These are phyloP conservation scores for Armadillidium nasatum DNA, from an alignment of 1,140 invertebrate species.

Conservation along the genomic window DNA sequence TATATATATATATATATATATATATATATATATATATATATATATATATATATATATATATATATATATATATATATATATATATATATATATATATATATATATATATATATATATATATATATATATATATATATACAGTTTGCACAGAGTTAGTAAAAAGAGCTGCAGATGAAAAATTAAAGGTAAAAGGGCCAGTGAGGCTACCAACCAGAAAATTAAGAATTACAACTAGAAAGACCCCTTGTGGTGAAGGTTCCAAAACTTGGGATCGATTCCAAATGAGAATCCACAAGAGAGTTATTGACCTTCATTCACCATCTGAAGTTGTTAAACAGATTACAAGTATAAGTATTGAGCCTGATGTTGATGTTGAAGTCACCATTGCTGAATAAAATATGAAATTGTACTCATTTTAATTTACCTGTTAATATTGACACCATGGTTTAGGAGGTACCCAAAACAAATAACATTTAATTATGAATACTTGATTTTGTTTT, in stretches of 20 bases:
- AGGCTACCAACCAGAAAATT: constrained; percentile 92
- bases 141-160: constrained; percentile 93
- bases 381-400: constrained; percentile 85
- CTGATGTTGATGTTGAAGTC: constrained; percentile 98
- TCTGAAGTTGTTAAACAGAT: constrained; percentile 99
- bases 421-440: no score
- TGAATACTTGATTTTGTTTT: no score
- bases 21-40: no score
- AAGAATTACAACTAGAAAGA: constrained; percentile 97
- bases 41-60: no score
- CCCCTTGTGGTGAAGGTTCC: constrained; percentile 99
- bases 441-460: no score
- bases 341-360: constrained; percentile 97
- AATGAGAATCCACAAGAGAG: constrained; percentile 98
- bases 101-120: no score
- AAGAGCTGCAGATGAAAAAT: constrained; percentile 92
- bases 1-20: background rate
- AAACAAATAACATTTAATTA: no score
- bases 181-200: constrained; percentile 93
- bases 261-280: constrained; percentile 94
- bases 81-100: no score
- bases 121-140: no score
- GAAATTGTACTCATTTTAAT: no score
- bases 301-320: constrained; percentile 95
- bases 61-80: constrained; percentile 25